phyloP scores from a whole-genome alignment of 2,797 vertebrate genomes.

The Lemur catta region DNA sequence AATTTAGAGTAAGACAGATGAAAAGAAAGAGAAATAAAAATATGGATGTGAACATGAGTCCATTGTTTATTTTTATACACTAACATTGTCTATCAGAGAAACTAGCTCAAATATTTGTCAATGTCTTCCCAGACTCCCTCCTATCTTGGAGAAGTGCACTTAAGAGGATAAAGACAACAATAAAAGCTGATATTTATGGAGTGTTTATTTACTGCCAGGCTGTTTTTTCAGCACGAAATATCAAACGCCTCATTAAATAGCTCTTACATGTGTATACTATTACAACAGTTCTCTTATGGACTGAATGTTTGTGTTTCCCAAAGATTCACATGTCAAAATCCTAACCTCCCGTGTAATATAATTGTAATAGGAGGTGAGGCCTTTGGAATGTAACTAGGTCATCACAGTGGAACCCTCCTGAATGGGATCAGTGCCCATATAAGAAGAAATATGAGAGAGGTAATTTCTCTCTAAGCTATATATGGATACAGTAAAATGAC shows the following conservation, averaged over 20 bases:
- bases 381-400: neutral
- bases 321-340: neutral
- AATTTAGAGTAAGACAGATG: neutral
- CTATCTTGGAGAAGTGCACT: neutral
- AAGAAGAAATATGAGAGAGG: neutral
- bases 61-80: neutral
- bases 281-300: neutral
- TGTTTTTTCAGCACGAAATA: neutral
- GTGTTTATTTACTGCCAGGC: neutral
- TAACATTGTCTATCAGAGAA: neutral
- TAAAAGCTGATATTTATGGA: neutral
- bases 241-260: neutral
- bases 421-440: neutral
- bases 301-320: neutral
- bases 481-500: neutral
- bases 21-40: neutral
- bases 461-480: neutral
- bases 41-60: neutral
- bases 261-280: neutral
- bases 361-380: neutral
- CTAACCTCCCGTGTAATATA: neutral
- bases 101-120: neutral
- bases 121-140: neutral
- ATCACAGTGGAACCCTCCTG: neutral
- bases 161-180: neutral